These are phyloP conservation scores for Centruroides sculpturatus DNA, from an alignment of 1,140 invertebrate genomes.

Conservation along the genomic window DNA sequence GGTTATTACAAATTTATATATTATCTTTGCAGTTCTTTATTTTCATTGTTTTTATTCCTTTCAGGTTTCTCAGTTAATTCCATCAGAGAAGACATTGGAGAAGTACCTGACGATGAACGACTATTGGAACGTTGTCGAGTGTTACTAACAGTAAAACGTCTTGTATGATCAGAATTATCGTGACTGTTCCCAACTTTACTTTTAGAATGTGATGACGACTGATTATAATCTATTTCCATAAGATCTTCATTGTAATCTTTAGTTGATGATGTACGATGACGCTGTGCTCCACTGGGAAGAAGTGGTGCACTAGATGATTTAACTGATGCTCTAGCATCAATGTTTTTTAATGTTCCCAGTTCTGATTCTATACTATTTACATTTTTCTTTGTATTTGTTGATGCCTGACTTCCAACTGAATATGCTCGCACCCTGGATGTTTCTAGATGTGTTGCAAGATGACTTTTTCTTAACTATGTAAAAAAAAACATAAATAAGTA, in stretches of 20 bases:
- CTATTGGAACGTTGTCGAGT: not conserved
- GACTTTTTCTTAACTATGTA: slow-evolving; percentile 10
- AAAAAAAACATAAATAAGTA: not conserved
- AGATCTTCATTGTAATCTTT: slow-evolving; percentile 16
- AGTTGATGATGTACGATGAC: slow-evolving; percentile 21
- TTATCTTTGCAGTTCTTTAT: too few species aligned
- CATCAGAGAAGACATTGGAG: not conserved
- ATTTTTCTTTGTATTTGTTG: not conserved
- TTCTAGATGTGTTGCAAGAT: slow-evolving; percentile 10
- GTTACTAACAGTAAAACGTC: not conserved
- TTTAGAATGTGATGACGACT: not conserved
- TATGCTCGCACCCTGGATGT: slow-evolving; percentile 47
- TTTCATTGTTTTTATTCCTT: too few species aligned
- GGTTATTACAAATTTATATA: too few species aligned
- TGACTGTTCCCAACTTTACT: not conserved
- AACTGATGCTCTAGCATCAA: slow-evolving; percentile 15
- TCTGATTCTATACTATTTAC: slow-evolving; percentile 6
- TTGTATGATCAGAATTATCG: not conserved
- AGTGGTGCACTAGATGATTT: slow-evolving; percentile 22
- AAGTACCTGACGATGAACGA: not conserved
- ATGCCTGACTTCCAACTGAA: slow-evolving; percentile 59
- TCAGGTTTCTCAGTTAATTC: not conserved
- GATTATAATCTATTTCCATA: slow-evolving; percentile 21
- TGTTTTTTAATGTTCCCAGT: not conserved
- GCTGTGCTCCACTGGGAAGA: slow-evolving; percentile 26